Evolutionary conservation across 2,113 vertebrate species (phyloP).

Genomic region (Mormyrus iriodes): DNA sequence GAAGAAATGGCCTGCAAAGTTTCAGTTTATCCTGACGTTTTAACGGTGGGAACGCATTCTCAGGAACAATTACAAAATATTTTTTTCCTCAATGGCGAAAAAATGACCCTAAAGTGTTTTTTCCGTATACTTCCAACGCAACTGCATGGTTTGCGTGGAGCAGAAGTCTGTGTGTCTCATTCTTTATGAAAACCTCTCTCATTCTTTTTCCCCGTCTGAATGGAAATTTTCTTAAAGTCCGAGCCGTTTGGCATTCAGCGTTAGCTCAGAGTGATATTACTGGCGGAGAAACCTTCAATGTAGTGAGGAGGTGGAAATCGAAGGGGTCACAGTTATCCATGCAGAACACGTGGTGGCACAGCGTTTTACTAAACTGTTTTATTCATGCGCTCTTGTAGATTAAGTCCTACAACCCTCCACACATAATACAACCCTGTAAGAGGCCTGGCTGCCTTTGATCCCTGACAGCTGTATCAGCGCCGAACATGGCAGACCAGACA

Average conservation of each 20-base stretch:
- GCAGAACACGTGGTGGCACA: neutral
- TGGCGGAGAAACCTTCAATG: neutral
- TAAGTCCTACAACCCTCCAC: constrained; percentile 20
- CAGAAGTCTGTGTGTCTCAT: neutral
- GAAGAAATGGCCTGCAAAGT: neutral
- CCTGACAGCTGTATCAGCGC: constrained; percentile 20
- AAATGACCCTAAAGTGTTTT: neutral
- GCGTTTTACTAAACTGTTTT: neutral
- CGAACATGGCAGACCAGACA: constrained; percentile 21
- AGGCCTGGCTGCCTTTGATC: constrained; percentile 39
- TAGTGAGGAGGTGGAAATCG: neutral
- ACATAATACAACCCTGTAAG: constrained; percentile 34
- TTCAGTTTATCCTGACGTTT: neutral
- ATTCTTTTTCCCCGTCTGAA: neutral
- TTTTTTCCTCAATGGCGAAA: neutral
- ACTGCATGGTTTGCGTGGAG: neutral
- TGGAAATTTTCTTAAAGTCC: neutral
- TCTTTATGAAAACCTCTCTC: neutral
- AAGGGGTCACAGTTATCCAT: neutral
- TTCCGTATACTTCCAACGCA: neutral
- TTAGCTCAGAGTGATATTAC: neutral
- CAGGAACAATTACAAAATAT: neutral
- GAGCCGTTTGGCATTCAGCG: neutral
- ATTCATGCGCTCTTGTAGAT: constrained; percentile 5
- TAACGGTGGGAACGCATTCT: neutral